Evolutionary conservation across 92 coral and sea anemone species (phyloP), one percentile per base, ranked within the genome.

Genomic region (Epizoanthus ramosus): DNA sequence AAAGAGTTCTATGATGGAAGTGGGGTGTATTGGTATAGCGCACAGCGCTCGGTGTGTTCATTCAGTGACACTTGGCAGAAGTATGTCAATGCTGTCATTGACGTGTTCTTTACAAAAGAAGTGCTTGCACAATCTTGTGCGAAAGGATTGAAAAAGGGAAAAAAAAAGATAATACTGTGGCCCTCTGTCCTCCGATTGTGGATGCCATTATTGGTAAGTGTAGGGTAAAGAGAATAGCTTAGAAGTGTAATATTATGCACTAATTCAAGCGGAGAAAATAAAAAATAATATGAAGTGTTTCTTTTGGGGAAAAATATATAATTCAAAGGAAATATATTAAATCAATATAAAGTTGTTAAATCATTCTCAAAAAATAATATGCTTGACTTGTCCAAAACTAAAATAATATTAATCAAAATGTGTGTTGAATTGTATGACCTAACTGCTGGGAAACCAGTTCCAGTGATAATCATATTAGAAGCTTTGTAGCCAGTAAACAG

Each of bases 1-100:
- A 86, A 86, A 80, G 85, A 86, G 57, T 86, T 86, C 85, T 79
- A 79, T 28, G 80, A 80, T 7, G 85, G 85, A 37, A 86, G 89
- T 79, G 85, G 89, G 5, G 45, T 86, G 21, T 86, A 58, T 67
- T 85, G 79, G 90, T 87, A 73, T 17, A 23, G 57, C 35, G 66
- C 74, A 73, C 87, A 81, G 39, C 73, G 77, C 0, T 63, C 83
- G 14, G 45, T 81, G 33, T 71, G 86, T 19, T 60, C 90, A 10
- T 60, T 83, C 28, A 23, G 75, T 13, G 75, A 86, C 10, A 87
- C 73, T 37, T 87, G 90, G 83, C 74, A 81, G 19, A 77, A 87
- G 23, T 87, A 87, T 66, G 63, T 87, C 53, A 87, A 73, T 41
- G 25, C 64, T 4, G 83, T 66, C 0, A 75, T 87, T 52, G 90